Evolutionary conservation across 2,113 vertebrate species (phyloP), one percentile per base, ranked within the genome.

Genomic region (Scolopax mira): DNA sequence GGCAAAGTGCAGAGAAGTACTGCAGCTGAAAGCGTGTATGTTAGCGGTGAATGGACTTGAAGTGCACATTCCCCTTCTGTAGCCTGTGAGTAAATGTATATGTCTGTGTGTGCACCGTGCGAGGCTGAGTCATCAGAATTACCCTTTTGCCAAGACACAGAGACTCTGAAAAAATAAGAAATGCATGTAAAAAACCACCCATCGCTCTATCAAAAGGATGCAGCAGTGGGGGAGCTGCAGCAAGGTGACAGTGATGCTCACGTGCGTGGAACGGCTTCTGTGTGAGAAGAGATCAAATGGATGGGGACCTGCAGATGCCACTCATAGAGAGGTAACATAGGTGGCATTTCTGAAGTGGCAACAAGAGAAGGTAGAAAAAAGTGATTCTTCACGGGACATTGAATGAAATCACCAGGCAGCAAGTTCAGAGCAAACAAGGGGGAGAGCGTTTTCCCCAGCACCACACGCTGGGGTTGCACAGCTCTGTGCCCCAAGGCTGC

Each of bases 11-110:
- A 6, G 17, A 88, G 67, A 25, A 83, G 27, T 90, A 42, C 79
- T 4, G 0, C 19, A 46, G 81, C 58, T 2, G 5, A 71, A 85
- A 80, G 27, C 1, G 2, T 16, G 51, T 88, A 9, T 39, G 2
- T 41, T 70, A 10, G 11, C 1, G 3, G 72, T 62, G 73, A 92
- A 90, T 62, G 86, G 57, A 37, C 95, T 93, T 78, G 83, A 94
- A 97, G 83, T 81, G 83, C 88, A 12, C 92, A 93, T 90, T 94
- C 79, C 42, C 79, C 41, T 83, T 93, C 60, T 86, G 77, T 18
- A 58, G 75, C 1, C 0, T 73, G 67, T 46, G 54, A 89, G 82
- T 66, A 81, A 93, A 82, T 65, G 55, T 48, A n/a, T 84, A 84
- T 18, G 2, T 89, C 92, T 96, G 77, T 90, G 71, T 58, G 71